Evolutionary conservation across 2,113 vertebrate species (phyloP), one percentile per base, ranked within the genome.

Genomic region (Calypte anna): DNA sequence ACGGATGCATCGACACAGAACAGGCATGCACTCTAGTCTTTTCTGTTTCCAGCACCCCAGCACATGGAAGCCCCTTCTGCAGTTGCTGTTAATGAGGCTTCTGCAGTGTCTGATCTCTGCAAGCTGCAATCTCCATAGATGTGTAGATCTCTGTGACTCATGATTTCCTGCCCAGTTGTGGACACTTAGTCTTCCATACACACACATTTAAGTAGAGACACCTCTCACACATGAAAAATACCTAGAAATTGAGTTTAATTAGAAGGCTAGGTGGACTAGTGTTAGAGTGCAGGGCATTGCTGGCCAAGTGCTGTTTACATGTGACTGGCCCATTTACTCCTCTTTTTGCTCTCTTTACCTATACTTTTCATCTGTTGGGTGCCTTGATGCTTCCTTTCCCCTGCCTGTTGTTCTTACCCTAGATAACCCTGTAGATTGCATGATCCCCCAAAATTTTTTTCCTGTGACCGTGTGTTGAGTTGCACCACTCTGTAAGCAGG

Each of bases 161-260:
- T 5, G 6, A 8, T 43, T 67, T 57, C 16, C 8, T 72, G 15
- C 27, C 12, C 21, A 24, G 25, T 8, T 75, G 9, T 54, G 54
- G 33, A 7, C 44, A 12, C 23, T 43, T 58, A 22, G 12, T 33
- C 63, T 72, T 86, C 43, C 20, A 5, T 46, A 5, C 5, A 48
- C 6, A 53, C 3, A 7, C 0, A 0, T 40, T 27, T 3, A 1
- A 48, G 17, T 48, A 82, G 15, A 61, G 12, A 66, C 1, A 28
- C 6, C 14, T 3, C 6, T 20, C 5, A 3, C 3, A 54, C 20
- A 16, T 11, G 28, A 63, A 66, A 50, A 66, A 2, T 6, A 30
- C 27, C 82, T 82, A 46, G 43, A 64, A 64, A n/a, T 36, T 3
- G 16, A 74, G 27, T 63, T 55, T 70, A 59, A 21, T 81, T 24